Percentiles rank a stretch among this genome's conserved stretches.
These are phyloP conservation scores for Ectemnius continuus DNA, from an alignment of 2,888 invertebrate species.

Conservation along the genomic window DNA sequence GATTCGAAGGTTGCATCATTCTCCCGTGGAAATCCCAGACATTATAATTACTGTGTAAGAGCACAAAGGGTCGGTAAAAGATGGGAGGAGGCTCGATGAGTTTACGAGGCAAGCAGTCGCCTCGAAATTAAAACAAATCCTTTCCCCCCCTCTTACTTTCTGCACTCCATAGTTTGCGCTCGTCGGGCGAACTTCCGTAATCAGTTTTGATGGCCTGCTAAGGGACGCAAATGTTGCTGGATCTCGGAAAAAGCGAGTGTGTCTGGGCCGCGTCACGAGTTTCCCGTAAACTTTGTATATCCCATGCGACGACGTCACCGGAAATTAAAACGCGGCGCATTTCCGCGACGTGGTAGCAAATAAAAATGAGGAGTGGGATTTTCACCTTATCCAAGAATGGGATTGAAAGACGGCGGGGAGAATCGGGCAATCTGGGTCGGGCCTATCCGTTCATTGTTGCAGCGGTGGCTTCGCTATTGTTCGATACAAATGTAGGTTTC, in stretches of 20 bases:
- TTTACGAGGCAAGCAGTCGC: background rate
- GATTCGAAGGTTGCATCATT: background rate
- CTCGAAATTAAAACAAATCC: background rate
- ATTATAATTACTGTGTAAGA: no score
- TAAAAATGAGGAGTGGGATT: background rate
- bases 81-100: background rate
- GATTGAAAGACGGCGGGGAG: slow-evolving; percentile 29
- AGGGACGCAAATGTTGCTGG: background rate
- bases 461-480: slow-evolving; percentile 22
- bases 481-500: slow-evolving; percentile 33
- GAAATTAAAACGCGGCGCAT: background rate
- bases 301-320: background rate
- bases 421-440: slow-evolving; percentile 17
- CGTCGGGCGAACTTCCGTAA: background rate
- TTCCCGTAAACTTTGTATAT: background rate
- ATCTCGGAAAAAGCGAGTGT: background rate
- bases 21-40: background rate
- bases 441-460: slow-evolving; percentile 23
- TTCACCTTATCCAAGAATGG: background rate
- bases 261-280: background rate
- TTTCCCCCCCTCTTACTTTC: background rate
- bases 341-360: background rate
- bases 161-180: background rate
- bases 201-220: background rate
- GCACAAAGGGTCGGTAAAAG: no score